Evolutionary conservation across 1,140 invertebrate species (phyloP).

Genomic region (Steinernema khuongi): DNA sequence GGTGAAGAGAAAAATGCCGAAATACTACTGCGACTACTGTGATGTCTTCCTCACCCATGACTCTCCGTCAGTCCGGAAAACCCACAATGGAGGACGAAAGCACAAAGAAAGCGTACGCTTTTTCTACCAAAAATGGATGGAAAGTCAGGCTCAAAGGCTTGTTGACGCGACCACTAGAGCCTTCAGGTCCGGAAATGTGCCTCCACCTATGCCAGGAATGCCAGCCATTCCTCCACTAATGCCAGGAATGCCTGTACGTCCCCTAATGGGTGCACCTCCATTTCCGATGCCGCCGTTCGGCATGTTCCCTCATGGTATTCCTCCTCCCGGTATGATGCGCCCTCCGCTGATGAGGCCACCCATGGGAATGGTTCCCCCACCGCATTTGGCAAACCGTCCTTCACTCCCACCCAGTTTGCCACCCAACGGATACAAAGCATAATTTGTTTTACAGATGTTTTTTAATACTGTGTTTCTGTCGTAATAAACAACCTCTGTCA

Average conservation of each 20-base stretch:
- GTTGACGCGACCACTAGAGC: constrained; percentile 86
- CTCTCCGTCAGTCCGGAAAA: constrained; percentile 96
- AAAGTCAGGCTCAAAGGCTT: constrained; percentile 87
- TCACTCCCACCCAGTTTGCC: too few relatives aligned
- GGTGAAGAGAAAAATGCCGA: too few relatives aligned
- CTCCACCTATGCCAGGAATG: background rate
- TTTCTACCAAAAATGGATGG: constrained; percentile 99
- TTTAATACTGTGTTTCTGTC: too few relatives aligned
- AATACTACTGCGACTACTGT: constrained; percentile 99
- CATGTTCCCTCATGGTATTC: background rate
- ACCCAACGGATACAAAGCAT: too few relatives aligned
- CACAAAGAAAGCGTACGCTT: constrained; percentile 99
- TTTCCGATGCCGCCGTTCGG: background rate
- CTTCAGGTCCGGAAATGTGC: constrained; percentile 25
- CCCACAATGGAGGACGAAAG: constrained; percentile 95
- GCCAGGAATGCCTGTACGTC: too few relatives aligned
- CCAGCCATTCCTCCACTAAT: constrained; percentile 13
- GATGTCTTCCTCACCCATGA: constrained; percentile 99
- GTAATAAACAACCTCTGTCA: too few relatives aligned
- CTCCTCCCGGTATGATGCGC: background rate
- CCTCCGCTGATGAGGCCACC: background rate
- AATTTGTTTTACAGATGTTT: too few relatives aligned
- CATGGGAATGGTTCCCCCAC: background rate
- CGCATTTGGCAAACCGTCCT: too few relatives aligned
- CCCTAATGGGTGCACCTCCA: too few relatives aligned